Base-by-base conservation (phyloP, 2,888 invertebrate species). In the Eilema griseolum region DNA sequence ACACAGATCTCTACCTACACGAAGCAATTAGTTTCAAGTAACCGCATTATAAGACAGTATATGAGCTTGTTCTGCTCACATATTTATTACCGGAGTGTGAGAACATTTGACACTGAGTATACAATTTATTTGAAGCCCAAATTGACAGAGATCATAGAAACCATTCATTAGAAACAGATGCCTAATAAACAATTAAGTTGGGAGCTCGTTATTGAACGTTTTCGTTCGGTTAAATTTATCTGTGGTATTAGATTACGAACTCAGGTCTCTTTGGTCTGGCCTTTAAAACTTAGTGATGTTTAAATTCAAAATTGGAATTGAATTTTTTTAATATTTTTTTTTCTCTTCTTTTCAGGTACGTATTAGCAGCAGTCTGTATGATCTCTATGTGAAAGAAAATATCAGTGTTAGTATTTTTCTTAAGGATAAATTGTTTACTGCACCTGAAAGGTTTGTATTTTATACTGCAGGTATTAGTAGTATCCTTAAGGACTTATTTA, bases 131-230 rank as follows among this genome's bases (percentile, higher is more conserved):
- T 72, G 67, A 65, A 71, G 80, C 76, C 79, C 74, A 83, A 84
- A 84, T 81, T 73, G 74, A 73, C 78, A 80, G 72, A 78, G 83
- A 85, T 85, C 85, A 85, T 88, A 88, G 86, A 86, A 69, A 69
- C 69, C 86, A 88, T 91, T 92, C 89, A 92, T 91, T 86, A 84
- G 85, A 88, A 90, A 86, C 94, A 94, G 92, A 94, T 93, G 94
- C 86, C 85, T 85, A 82, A 83, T 85, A 86, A 81, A 84, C 85
- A 87, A 88, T 92, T 82, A 87, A 89, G 78, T 82, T 82, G 75
- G 83, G 80, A 83, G 74, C 73, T 75, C 73, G 67, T 73, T 61
- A 61, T 63, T 66, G 59, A 78, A 74, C 20, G 28, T 24, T 65
- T 65, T 65, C 56, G 72, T 73, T 65, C 61, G 66, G 62, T 66